A percentile compares a stretch with the other conserved stretches of the same genome.
phyloP scores from a whole-genome alignment of 2,888 invertebrate species.

The Neoitamus cyanurus region DNA sequence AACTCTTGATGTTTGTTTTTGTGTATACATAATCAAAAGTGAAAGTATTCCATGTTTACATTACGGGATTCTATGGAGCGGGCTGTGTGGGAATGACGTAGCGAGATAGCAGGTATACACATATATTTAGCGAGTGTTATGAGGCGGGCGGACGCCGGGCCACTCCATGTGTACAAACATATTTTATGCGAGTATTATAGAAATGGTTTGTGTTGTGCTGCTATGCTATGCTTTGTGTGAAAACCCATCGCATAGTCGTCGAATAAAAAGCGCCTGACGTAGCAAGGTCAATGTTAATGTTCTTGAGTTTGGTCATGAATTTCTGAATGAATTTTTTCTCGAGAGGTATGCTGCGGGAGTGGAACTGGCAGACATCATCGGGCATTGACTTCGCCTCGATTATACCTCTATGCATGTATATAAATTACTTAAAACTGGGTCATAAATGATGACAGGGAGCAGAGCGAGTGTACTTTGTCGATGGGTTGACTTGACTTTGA shows the following conservation, averaged over 20 bases:
- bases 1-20: slow-evolving; percentile 42
- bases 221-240: slow-evolving; percentile 47
- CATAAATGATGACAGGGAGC: not conserved
- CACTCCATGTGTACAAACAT: slow-evolving; percentile 28
- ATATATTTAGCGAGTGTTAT: not conserved
- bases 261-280: slow-evolving; percentile 35
- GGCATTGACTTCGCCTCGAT: slow-evolving; percentile 15
- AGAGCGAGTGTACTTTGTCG: not conserved
- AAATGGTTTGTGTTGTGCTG: slow-evolving; percentile 41
- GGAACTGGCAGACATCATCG: not conserved
- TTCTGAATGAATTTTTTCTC: slow-evolving; percentile 47
- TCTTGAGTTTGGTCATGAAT: slow-evolving; percentile 53
- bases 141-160: slow-evolving; percentile 1
- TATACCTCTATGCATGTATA: not conserved
- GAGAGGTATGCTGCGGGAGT: not conserved
- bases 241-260: slow-evolving; percentile 49
- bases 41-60: slow-evolving; percentile 52
- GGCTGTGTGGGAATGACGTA: not conserved
- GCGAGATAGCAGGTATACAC: not conserved
- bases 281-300: slow-evolving; percentile 53
- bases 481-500: not conserved
- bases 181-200: slow-evolving; percentile 37
- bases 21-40: slow-evolving; percentile 49
- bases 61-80: slow-evolving; percentile 31
- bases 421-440: slow-evolving; percentile 27